Evolutionary conservation across 2,113 vertebrate species (phyloP), one percentile per base, ranked within the genome.

Genomic region (Pangasianodon hypophthalmus): DNA sequence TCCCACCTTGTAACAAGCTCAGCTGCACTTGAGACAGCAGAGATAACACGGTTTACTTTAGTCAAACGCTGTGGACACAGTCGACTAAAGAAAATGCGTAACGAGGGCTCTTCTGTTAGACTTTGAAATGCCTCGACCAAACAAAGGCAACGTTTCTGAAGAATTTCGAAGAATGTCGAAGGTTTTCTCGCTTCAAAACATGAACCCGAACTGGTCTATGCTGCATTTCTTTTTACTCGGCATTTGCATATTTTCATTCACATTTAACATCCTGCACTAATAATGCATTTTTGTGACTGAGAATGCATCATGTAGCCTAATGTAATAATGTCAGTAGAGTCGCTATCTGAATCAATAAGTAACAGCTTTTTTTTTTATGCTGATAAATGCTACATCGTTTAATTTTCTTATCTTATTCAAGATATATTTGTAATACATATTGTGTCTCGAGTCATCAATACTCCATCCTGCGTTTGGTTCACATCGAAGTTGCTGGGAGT

Each of bases 31-130:
- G 37, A 41, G 37, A 41, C 37, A 44, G 21, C 71, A 44, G 32
- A 60, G 86, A 77, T 46, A 77, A 77, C 19, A 46, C 86, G 29
- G 86, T 64, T 87, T 75, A 77, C 71, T 77, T 60, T 46, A 77
- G 54, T 44, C 50, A 60, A 87, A 58, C 29, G 19, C 21, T 26
- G 54, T 4, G 11, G 69, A 60, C 6, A 60, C 11, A 16, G 50
- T 56, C 52, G 13, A 1, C 56, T 84, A 3, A 58, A 37, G 54
- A 56, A 83, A 21, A 41, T 3, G 52, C 18, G 19, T 21, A 21
- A 46, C 13, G 73, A 77, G 73, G 37, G 58, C 56, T 48, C 21
- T 3, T 48, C 58, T n/a, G 83, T 32, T 46, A 29, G 60, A 84
- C 58, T 84, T 6, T 29, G 11, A 9, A 77, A 77, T n/a, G 41